Conservation (phyloP, 2,888 invertebrate species). For the Sinelater perroti region DNA sequence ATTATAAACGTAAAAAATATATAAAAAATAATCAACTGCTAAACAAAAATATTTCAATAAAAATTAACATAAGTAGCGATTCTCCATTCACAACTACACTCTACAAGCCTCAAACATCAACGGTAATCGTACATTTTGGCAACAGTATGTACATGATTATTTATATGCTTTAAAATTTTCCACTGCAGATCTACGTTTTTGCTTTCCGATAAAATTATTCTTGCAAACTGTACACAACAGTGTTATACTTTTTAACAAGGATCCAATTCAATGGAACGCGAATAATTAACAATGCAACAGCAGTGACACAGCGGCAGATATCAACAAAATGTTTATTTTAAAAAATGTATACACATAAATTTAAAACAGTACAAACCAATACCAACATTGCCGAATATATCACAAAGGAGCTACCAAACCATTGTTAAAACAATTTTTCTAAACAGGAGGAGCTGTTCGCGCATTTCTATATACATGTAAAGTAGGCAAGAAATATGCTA, state of each 20-base stretch:
- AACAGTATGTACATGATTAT: constrained; percentile 33
- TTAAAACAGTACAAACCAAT: constrained; percentile 37
- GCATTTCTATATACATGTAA: constrained; percentile 24
- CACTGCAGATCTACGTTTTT: constrained; percentile 17
- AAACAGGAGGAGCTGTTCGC: constrained; percentile 9
- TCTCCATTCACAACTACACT: constrained; percentile 17
- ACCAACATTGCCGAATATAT: constrained; percentile 47
- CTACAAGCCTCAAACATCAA: constrained; percentile 26
- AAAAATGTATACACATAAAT: constrained; percentile 41
- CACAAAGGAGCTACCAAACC: constrained; percentile 40
- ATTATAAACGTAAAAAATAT: constrained; percentile 20
- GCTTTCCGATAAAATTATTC: constrained; percentile 27
- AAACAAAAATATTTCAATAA: constrained; percentile 22
- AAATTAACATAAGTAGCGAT: constrained; percentile 18
- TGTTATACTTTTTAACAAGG: constrained; percentile 34
- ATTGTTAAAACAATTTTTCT: constrained; percentile 12
- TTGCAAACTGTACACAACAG: constrained; percentile 46
- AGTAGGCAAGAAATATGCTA: constrained; percentile 21
- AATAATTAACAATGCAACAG: constrained; percentile 15
- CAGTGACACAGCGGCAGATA: constrained; percentile 31
- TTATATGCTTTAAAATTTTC: constrained; percentile 14
- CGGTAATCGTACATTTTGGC: constrained; percentile 27
- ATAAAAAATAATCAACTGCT: constrained; percentile 13
- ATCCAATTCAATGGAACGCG: constrained; percentile 20
- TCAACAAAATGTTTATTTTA: constrained; percentile 47